Evolutionary conservation across 1,140 invertebrate genomes (phyloP).

Genomic region (Musca domestica): DNA sequence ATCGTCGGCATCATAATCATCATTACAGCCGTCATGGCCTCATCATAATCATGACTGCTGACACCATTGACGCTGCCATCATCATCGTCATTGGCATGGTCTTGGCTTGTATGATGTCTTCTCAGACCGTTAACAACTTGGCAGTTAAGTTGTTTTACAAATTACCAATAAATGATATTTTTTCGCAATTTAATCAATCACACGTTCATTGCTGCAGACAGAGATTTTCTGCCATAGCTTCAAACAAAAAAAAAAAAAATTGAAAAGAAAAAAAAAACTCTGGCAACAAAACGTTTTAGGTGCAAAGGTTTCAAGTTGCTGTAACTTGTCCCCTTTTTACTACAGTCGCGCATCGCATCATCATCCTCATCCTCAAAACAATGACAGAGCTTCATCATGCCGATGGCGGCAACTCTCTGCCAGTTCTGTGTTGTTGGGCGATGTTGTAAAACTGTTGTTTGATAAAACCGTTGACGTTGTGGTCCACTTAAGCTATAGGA

Average conservation of each 20-base stretch:
- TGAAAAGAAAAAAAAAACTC: too few relatives aligned
- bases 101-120: not conserved
- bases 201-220: conserved; percentile 1
- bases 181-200: conserved; percentile 21
- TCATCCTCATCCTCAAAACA: not conserved
- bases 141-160: conserved; percentile 6
- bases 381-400: not conserved
- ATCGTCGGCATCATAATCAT: not conserved
- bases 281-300: too few relatives aligned
- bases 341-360: not conserved
- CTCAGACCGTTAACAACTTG: conserved; percentile 12
- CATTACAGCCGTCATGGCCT: too few relatives aligned
- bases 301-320: not conserved
- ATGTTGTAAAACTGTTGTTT: too few relatives aligned
- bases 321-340: not conserved
- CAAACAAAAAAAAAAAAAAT: too few relatives aligned
- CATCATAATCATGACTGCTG: too few relatives aligned
- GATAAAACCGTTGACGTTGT: too few relatives aligned
- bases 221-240: too few relatives aligned
- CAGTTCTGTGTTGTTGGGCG: too few relatives aligned
- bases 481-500: too few relatives aligned
- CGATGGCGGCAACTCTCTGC: too few relatives aligned
- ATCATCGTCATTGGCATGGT: not conserved
- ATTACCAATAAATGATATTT: conserved; percentile 18
- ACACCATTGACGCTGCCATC: not conserved